Percentiles rank a stretch among this genome's conserved stretches.
Evolutionary conservation across 2,113 vertebrate species (phyloP).

Genomic region (Typhlomys cinereus): DNA sequence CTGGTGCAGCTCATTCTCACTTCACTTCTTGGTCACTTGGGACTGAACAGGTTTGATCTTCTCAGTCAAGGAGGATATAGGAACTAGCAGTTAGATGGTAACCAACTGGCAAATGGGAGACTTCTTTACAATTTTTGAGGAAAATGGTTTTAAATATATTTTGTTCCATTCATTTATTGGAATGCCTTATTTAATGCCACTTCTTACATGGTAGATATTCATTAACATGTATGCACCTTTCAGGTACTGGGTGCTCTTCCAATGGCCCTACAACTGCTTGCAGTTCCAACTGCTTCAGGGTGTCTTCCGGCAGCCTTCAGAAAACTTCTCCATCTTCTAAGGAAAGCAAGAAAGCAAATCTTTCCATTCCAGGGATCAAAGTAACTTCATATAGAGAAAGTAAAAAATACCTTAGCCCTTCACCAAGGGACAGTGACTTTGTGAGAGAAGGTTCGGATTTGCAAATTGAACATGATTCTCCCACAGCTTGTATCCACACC

Average conservation of each 20-base stretch:
- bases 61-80: no score
- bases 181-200: not conserved
- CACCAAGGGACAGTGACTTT: not conserved
- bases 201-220: not conserved
- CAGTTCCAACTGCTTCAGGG: not conserved
- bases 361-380: not conserved
- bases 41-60: no score
- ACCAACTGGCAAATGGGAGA: no score
- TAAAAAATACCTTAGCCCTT: not conserved
- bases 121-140: not conserved
- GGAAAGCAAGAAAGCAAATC: not conserved
- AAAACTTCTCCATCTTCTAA: accelerated
- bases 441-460: accelerated
- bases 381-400: not conserved
- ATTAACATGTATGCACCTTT: not conserved
- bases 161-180: not conserved
- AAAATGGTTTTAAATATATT: not conserved
- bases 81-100: no score
- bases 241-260: not conserved
- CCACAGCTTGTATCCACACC: not conserved
- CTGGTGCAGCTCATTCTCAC: no score
- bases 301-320: not conserved
- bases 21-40: no score
- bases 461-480: accelerated
- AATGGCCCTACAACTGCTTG: accelerated